Evolutionary conservation across 2,888 invertebrate genomes (phyloP), one percentile per base, ranked within the genome.

Genomic region (Elegia similella): DNA sequence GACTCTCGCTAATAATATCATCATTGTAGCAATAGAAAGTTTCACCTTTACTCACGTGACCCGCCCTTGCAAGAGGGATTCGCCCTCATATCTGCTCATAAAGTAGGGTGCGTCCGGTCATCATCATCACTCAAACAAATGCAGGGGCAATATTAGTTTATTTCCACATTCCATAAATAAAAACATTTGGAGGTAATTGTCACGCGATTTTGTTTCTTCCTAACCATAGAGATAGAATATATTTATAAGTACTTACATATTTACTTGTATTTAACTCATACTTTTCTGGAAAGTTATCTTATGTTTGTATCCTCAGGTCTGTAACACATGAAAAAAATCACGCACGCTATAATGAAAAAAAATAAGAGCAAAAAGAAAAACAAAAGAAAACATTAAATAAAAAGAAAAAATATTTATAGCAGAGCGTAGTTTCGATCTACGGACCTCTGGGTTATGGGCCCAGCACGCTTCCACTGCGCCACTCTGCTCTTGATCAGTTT

Each of bases 361-460:
- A 38, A n/a, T n/a, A 38, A 12, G 0, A 38, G 5, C 6, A 2
- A 32, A 8, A 54, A 62, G 34, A 48, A 56, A 55, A 63, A 63
- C 67, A 63, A 62, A 61, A 42, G 32, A 62, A 59, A 60, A 53
- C 42, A 53, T 58, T n/a, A n/a, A n/a, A n/a, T n/a, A n/a, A n/a
- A n/a, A 44, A 38, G 47, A 38, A 42, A 58, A 63, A 61, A 52
- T 52, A 1, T 6, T 59, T 53, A 3, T 94, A 94, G 94, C 93
- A 94, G 94, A 94, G 94, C 95, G 93, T 95, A 95, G 95, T 95
- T 95, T 95, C 95, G 95, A 95, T 95, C 95, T 95, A 96, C 96
- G 95, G 95, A 96, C 95, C 96, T 96, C 96, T 96, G 95, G 95
- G 95, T 95, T 95, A 95, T 95, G 95, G 94, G 95, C 95, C 95